Conservation (phyloP, 2,113 vertebrate genomes). For the Campylomormyrus tamandua region DNA sequence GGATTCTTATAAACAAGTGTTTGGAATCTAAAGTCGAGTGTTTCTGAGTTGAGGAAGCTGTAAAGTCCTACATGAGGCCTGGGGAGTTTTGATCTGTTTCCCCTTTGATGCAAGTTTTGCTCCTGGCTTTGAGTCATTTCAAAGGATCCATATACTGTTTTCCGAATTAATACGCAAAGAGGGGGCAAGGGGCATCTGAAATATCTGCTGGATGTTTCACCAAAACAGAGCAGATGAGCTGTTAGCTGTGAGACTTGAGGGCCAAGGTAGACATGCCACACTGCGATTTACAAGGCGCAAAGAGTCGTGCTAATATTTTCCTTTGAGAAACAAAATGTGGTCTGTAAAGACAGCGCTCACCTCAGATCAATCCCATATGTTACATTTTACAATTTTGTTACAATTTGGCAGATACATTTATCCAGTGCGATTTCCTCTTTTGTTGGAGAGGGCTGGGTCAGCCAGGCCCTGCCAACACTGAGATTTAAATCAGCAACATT, state of each 20-base stretch:
- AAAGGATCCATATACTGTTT: background rate
- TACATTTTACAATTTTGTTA: background rate
- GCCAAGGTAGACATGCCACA: background rate
- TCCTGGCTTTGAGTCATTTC: background rate
- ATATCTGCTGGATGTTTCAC: background rate
- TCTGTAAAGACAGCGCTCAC: background rate
- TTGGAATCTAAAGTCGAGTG: background rate
- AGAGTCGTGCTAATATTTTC: background rate
- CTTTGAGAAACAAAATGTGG: background rate
- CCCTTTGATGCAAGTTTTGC: background rate
- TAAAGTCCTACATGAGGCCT: background rate
- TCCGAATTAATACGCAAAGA: background rate
- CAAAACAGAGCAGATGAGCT: background rate
- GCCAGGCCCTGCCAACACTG: background rate
- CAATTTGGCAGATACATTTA: background rate
- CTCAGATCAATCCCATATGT: background rate
- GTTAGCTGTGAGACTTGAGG: background rate
- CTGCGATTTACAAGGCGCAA: background rate
- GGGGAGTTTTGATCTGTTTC: background rate
- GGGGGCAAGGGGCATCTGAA: background rate
- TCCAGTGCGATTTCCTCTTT: background rate
- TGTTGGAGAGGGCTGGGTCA: background rate
- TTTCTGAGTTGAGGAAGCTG: background rate
- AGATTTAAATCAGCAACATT: background rate
- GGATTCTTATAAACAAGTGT: background rate